Evolutionary conservation across 2,113 vertebrate genomes (phyloP), one percentile per base, ranked within the genome.

Genomic region (Crotalus horridus): DNA sequence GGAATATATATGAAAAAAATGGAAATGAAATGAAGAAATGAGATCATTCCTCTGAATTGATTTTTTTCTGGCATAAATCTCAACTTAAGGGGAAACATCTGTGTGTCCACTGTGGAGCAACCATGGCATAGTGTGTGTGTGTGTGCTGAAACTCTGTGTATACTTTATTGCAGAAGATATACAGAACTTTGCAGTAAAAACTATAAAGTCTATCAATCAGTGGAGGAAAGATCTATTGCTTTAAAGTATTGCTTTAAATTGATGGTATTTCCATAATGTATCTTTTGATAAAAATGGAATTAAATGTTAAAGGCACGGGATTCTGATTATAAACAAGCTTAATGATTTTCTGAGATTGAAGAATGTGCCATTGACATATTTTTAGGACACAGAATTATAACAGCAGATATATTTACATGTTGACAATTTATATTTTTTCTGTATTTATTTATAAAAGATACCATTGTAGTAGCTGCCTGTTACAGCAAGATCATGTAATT

Each of bases 271-370:
- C 26, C 85, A 64, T 33, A 61, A 29, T 61, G 29, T 48, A 51
- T 91, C 15, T 61, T 61, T 6, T n/a, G 55, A 87, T 55, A n/a
- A 91, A 91, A 87, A 87, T 17, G 3, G 55, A 23, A n/a, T 33
- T 74, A 86, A 94, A n/a, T 93, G 51, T 93, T 90, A 93, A 33
- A 56, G 51, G 87, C 85, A 93, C 69, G 0, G 54, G 91, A 24
- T 56, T 55, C 74, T 96, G 69, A 92, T 90, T 88, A 93, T 74
- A 94, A 95, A 93, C 0, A 24, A 95, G 29, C 61, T 93, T 61
- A 93, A 91, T 96, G 94, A 88, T 95, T 95, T 95, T 13, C 89
- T 21, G 0, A 94, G 85, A 96, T 88, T 94, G 53, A 91, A 95
- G 93, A 96, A 93, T 90, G 0, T 29, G 81, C 96, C 10, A 93